Evolutionary conservation across 2,797 vertebrate species (phyloP).

Genomic region (Dryobates pubescens): DNA sequence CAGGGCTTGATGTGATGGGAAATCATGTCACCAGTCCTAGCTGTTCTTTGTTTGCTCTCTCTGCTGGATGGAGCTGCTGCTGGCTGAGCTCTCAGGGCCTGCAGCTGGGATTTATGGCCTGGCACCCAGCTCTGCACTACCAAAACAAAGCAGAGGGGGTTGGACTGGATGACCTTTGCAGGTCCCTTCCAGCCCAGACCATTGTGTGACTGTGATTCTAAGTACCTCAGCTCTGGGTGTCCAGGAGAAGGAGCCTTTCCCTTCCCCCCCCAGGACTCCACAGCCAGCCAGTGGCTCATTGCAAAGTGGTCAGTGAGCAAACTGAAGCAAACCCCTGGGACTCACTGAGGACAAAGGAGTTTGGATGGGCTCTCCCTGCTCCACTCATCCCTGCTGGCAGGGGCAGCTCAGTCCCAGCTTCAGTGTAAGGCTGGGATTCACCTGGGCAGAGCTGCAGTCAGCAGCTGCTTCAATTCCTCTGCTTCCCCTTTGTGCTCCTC

Average conservation of each 20-base stretch:
- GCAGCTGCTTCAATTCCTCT: not conserved
- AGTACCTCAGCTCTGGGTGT: not conserved
- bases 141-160: not conserved
- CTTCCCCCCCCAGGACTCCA: not conserved
- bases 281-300: not conserved
- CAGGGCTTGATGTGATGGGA: too few relatives aligned
- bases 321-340: not conserved
- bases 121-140: not conserved
- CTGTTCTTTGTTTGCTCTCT: too few relatives aligned
- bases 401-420: not conserved
- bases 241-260: not conserved
- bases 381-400: accelerated
- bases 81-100: not conserved
- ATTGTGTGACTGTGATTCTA: too few relatives aligned
- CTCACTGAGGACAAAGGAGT: not conserved
- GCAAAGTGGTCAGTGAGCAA: not conserved
- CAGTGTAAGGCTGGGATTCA: too few relatives aligned
- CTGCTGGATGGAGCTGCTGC: not conserved
- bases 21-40: too few relatives aligned
- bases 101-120: not conserved
- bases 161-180: too few relatives aligned
- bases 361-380: not conserved
- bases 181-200: too few relatives aligned
- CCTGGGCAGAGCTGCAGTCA: not conserved
- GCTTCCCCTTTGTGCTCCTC: not conserved